Base-by-base conservation (phyloP, 2,888 invertebrate genomes). In the Hedychridium roseum region DNA sequence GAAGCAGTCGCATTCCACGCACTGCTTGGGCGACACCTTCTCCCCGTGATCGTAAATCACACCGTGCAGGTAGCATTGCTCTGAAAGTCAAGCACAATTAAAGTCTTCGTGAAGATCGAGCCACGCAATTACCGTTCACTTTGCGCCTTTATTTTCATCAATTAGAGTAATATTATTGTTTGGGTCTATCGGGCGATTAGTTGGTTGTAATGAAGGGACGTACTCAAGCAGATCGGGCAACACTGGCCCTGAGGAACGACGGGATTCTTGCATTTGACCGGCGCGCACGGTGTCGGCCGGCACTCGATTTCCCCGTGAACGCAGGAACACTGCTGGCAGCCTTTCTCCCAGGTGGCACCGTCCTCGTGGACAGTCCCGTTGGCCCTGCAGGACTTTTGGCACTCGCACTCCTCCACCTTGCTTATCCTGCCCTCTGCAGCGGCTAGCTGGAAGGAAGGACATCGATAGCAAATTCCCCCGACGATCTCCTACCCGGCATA, bases 311-410 rank as follows among this genome's bases (percentile, higher is more conserved):
- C 88, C 38, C 94, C 93, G 82, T 90, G 90, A 84, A 90, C 88
- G 83, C 94, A 94, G 78, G 90, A 87, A 85, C 94, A 94, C 71
- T 88, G 86, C 76, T 92, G 89, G 83, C 94, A 94, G 79, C 88
- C 89, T 74, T 87, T 84, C 79, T 89, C 87, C 94, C 94, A 94
- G 48, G 88, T 87, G 60, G 90, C 88, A 45, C 93, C 93, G 78
- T 94, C 93, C 47, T 89, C 87, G 76, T 89, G 88, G 52, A 89
- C 85, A 44, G 90, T 88, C 59, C 89, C 91, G 80, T 92, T 92
- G 64, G 88, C 85, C 74, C 85, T 85, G 83, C 94, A 94, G 57
- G 92, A 90, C 82, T 90, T 91, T 82, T 89, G 89, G 81, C 94
- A 94, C 82, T 94, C 93, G 80, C 94, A 94, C 80, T 91, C 88